Evolutionary conservation across 2,113 vertebrate genomes (phyloP).

Genomic region (Melanostigma gelatinosum): DNA sequence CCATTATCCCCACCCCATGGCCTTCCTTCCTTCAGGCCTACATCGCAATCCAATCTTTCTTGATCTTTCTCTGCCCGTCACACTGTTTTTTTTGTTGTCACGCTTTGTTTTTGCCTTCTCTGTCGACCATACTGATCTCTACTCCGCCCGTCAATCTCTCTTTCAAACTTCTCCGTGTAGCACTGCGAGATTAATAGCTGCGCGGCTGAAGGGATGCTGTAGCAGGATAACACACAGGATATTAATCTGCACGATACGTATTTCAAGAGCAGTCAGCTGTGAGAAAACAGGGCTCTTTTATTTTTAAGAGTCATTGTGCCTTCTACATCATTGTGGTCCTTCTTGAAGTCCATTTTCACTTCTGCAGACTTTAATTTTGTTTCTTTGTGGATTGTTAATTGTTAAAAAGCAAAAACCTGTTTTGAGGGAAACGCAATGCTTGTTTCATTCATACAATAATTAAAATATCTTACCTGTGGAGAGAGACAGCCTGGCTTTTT

Average conservation of each 20-base stretch:
- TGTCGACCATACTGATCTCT: not conserved
- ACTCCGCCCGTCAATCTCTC: not conserved
- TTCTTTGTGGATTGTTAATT: not conserved
- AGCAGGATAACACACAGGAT: slow-evolving; percentile 7
- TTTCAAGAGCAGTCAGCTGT: slow-evolving; percentile 10
- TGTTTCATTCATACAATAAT: not conserved
- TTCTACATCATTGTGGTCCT: not conserved
- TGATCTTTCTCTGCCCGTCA: not conserved
- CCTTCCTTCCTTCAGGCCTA: not conserved
- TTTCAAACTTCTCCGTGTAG: not conserved
- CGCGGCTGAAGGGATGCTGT: not conserved
- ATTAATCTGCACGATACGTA: slow-evolving; percentile 7
- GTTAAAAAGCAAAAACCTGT: not conserved
- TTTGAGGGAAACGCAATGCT: not conserved
- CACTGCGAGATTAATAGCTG: slow-evolving; percentile 25
- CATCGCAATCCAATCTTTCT: not conserved
- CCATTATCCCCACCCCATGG: not conserved
- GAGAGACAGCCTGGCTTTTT: too few relatives aligned
- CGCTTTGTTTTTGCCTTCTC: not conserved
- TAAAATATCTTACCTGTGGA: too few relatives aligned
- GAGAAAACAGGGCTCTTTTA: slow-evolving; percentile 7
- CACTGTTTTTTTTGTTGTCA: not conserved
- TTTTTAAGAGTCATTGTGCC: not conserved
- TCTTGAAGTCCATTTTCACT: not conserved
- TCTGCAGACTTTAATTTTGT: not conserved